Evolutionary conservation across 2,113 vertebrate genomes (phyloP).

Genomic region (Todiramphus chloris): DNA sequence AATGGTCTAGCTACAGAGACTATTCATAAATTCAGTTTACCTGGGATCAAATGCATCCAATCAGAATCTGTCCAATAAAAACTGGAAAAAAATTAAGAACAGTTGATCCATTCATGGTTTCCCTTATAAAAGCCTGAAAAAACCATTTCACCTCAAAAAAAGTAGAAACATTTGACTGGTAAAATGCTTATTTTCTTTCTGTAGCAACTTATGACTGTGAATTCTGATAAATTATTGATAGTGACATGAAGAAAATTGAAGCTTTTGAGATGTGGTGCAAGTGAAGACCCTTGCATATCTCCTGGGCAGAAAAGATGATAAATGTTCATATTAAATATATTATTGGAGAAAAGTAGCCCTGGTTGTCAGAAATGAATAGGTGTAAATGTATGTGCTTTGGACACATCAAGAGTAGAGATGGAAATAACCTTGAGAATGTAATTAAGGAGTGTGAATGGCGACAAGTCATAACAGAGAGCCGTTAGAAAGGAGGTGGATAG

Average conservation of each 20-base stretch:
- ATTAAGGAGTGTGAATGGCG: constrained; percentile 29
- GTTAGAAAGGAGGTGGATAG: constrained; percentile 21
- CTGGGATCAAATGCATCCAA: neutral
- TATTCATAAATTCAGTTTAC: neutral
- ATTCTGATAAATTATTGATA: constrained; percentile 20
- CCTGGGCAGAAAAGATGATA: constrained; percentile 12
- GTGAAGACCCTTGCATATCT: neutral
- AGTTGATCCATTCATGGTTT: neutral
- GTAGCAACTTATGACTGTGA: neutral
- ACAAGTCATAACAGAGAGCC: constrained; percentile 23
- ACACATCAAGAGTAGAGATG: constrained; percentile 22
- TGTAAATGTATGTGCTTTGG: constrained; percentile 37
- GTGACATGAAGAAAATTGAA: constrained; percentile 35
- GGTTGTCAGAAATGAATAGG: constrained; percentile 46
- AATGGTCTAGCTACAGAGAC: neutral
- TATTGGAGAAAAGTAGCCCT: constrained; percentile 32
- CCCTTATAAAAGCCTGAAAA: neutral
- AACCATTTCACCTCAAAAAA: neutral
- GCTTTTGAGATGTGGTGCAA: neutral
- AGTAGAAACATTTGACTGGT: neutral
- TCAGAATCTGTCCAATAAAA: neutral
- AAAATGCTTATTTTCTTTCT: neutral
- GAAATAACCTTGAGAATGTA: constrained; percentile 58
- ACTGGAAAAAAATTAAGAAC: neutral
- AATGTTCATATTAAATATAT: constrained; percentile 41